Evolutionary conservation across 2,113 vertebrate genomes (phyloP).

Genomic region (Choloepus hoffmanni): DNA sequence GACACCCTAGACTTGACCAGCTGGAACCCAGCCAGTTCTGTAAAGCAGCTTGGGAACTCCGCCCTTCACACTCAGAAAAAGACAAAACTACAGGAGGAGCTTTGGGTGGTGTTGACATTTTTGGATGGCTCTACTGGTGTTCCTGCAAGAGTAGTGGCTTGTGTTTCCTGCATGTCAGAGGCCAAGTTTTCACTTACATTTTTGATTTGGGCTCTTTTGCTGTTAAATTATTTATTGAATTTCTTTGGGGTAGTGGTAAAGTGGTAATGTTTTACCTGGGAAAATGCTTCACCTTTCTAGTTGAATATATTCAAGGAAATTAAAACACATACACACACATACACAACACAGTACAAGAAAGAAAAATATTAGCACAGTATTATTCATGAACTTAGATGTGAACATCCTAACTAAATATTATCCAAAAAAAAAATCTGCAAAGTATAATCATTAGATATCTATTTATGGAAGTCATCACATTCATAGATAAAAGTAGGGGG

Average conservation of each 20-base stretch:
- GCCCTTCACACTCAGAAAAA: rapidly evolving
- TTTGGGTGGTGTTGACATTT: rapidly evolving
- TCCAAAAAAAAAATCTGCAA: not conserved
- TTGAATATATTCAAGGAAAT: constrained; percentile 42
- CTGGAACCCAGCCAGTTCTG: not conserved
- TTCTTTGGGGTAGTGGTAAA: constrained; percentile 67
- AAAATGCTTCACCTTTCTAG: not conserved
- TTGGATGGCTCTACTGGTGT: no score
- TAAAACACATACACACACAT: no score
- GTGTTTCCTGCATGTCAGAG: not conserved
- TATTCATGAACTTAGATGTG: not conserved
- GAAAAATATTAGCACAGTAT: not conserved
- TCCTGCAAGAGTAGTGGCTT: not conserved
- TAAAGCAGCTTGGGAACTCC: not conserved
- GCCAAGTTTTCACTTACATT: not conserved
- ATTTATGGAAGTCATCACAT: not conserved
- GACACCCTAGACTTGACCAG: rapidly evolving
- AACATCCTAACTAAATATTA: not conserved
- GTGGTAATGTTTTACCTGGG: constrained; percentile 68
- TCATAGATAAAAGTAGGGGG: not conserved
- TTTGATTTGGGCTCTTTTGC: constrained; percentile 29
- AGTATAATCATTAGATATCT: not conserved
- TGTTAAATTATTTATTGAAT: constrained; percentile 86
- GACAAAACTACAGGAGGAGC: not conserved
- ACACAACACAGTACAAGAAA: not conserved